These are phyloP conservation scores for Megalops cyprinoides DNA, from an alignment of 2,797 vertebrate species.

Conservation along the genomic window DNA sequence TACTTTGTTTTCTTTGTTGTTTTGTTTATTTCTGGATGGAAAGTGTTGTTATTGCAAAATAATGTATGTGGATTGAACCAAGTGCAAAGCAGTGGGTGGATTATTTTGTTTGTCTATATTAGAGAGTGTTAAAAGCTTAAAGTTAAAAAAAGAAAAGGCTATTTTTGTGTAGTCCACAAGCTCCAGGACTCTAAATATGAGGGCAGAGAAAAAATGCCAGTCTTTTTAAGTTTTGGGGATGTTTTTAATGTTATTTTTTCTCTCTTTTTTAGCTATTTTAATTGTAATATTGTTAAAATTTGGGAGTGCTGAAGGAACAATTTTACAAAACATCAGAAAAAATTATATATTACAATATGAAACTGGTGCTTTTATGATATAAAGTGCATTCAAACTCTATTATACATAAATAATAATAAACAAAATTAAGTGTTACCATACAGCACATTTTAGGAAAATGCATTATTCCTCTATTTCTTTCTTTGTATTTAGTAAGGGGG, in stretches of 20 bases:
- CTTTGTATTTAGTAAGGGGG: constrained; percentile 79
- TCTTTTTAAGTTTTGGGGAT: constrained; percentile 82
- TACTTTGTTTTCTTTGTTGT: constrained; percentile 64
- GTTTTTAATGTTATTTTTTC: constrained; percentile 68
- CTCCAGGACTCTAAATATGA: constrained; percentile 90
- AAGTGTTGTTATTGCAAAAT: constrained; percentile 81
- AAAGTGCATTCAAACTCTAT: constrained; percentile 82
- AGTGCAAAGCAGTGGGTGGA: constrained; percentile 92
- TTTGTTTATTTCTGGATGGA: constrained; percentile 65
- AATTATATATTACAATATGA: constrained; percentile 68
- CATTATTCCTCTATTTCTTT: constrained; percentile 76
- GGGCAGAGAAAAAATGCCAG: constrained; percentile 76
- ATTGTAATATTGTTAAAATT: constrained; percentile 79
- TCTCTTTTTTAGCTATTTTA: constrained; percentile 74
- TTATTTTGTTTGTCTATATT: constrained; percentile 91
- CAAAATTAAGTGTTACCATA: constrained; percentile 73
- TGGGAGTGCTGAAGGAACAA: constrained; percentile 86
- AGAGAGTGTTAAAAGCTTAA: constrained; percentile 84
- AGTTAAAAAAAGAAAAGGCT: constrained; percentile 69
- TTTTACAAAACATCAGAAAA: constrained; percentile 74
- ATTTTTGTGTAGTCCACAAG: constrained; percentile 84
- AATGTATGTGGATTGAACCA: constrained; percentile 85
- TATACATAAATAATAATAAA: constrained; percentile 80
- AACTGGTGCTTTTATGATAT: constrained; percentile 86
- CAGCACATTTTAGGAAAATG: constrained; percentile 75